Evolutionary conservation across 2,113 vertebrate species (phyloP).

Genomic region (Tylochromis polylepis): DNA sequence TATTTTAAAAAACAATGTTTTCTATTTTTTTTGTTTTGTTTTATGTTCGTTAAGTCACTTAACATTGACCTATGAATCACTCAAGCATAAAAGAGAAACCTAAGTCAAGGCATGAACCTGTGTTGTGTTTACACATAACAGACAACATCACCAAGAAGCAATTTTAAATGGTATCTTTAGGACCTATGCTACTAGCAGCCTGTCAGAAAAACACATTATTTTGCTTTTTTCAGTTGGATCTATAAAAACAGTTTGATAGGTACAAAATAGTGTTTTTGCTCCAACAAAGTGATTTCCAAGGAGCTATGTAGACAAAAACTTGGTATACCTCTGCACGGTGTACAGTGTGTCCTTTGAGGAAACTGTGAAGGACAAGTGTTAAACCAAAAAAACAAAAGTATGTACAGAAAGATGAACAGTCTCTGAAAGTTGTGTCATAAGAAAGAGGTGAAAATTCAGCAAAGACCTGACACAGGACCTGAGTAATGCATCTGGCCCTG

Average conservation of each 20-base stretch:
- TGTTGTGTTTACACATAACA: not conserved
- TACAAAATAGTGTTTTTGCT: not conserved
- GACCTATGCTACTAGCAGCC: not conserved
- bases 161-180: not conserved
- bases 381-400: not conserved
- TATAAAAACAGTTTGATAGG: not conserved
- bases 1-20: rapidly evolving
- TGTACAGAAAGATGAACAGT: not conserved
- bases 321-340: not conserved
- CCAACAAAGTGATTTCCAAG: not conserved
- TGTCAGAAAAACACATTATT: not conserved
- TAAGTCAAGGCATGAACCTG: not conserved
- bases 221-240: not conserved
- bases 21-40: not conserved
- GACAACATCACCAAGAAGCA: not conserved
- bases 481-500: not conserved
- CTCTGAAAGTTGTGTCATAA: not conserved
- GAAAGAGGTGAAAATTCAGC: not conserved
- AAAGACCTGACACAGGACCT: not conserved
- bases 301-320: not conserved
- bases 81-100: not conserved
- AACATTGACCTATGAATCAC: not conserved
- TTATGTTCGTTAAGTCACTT: not conserved
- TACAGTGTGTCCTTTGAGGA: not conserved
- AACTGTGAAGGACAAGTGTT: not conserved